Conservation (phyloP, 2,888 invertebrate genomes). For the Lepidocyrtinus sp. region DNA sequence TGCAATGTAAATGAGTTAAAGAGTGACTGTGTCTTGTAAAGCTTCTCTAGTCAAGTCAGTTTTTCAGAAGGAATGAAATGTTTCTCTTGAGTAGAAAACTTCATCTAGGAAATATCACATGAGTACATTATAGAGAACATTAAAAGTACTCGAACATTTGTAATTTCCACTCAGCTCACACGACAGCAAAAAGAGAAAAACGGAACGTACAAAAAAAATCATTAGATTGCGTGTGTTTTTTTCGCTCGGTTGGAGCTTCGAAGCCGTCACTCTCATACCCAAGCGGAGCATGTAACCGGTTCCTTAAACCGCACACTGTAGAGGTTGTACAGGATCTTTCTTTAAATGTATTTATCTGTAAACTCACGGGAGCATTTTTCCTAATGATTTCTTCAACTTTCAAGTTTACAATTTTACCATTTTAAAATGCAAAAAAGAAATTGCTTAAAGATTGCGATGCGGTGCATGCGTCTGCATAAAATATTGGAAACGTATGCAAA, state of each 20-base stretch:
- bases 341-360: not conserved
- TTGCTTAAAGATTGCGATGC: too few species aligned
- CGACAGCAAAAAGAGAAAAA: not conserved
- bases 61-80: too few species aligned
- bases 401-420: too few species aligned
- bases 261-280: constrained; percentile 30
- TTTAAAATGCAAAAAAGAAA: too few species aligned
- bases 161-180: not conserved
- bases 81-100: too few species aligned
- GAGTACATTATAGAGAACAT: not conserved
- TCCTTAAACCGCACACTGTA: constrained; percentile 6
- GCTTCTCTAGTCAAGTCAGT: too few species aligned
- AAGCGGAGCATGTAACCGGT: constrained; percentile 42
- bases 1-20: too few species aligned
- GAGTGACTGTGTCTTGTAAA: too few species aligned
- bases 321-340: too few species aligned
- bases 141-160: not conserved
- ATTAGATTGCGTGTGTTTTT: constrained; percentile 39
- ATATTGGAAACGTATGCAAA: not conserved
- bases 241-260: constrained; percentile 10
- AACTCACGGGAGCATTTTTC: not conserved
- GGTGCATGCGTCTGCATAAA: not conserved
- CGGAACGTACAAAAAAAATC: not conserved
- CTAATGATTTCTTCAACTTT: too few species aligned
- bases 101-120: not conserved